Evolutionary conservation across 2,888 invertebrate species (phyloP).

Genomic region (Sinodicranocentrus sp.): DNA sequence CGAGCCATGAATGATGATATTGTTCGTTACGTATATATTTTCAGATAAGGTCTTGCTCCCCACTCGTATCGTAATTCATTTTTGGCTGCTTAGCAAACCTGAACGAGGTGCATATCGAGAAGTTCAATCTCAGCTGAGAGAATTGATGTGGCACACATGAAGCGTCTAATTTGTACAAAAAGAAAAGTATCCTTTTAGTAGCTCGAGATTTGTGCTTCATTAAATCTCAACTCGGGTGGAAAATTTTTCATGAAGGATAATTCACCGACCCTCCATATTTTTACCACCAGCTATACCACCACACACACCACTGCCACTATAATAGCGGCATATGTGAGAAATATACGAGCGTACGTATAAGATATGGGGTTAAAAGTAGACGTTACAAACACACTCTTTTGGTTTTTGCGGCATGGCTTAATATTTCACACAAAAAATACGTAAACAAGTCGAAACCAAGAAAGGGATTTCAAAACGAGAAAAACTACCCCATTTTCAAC

Average conservation of each 20-base stretch:
- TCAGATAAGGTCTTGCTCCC: neutral
- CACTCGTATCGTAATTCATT: too few species aligned
- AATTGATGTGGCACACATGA: neutral
- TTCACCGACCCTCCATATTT: conserved; percentile 7
- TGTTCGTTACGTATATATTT: neutral
- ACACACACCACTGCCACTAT: neutral
- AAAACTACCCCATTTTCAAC: conserved; percentile 7
- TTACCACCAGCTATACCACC: neutral
- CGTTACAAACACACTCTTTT: conserved; percentile 20
- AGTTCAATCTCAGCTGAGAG: conserved; percentile 13
- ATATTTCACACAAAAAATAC: neutral
- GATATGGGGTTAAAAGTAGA: neutral
- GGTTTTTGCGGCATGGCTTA: conserved; percentile 43
- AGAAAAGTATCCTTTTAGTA: conserved; percentile 45
- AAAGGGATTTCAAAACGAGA: conserved; percentile 14
- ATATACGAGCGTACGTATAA: too few species aligned
- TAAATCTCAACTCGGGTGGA: conserved; percentile 59
- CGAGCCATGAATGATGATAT: conserved; percentile 16
- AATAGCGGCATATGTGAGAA: too few species aligned
- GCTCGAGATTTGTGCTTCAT: conserved; percentile 62
- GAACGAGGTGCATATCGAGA: too few species aligned
- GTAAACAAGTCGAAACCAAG: conserved; percentile 17
- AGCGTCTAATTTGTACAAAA: conserved; percentile 15
- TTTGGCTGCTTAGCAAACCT: too few species aligned
- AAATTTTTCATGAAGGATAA: conserved; percentile 45